Percentiles rank a stretch among this genome's conserved stretches.
Evolutionary conservation across 1,140 invertebrate species (phyloP).

Genomic region (Drosophila setifemur): DNA sequence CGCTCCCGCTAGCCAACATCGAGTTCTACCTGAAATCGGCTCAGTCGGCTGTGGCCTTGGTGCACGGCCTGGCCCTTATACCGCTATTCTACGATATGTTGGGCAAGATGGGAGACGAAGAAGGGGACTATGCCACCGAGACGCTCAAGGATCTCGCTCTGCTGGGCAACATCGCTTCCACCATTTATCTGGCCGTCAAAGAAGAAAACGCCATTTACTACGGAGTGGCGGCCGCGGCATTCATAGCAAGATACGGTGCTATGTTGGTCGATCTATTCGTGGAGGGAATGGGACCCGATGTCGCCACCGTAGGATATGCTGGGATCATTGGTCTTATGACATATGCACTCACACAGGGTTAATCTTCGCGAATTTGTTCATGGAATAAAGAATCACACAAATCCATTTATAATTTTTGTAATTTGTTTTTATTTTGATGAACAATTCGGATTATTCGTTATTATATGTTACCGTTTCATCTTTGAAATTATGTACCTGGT

Average conservation of each 20-base stretch:
- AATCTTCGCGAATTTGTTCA: too few species aligned
- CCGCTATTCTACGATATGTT: slow-evolving; percentile 57
- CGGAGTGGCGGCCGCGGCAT: slow-evolving; percentile 25
- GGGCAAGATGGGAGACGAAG: slow-evolving; percentile 49
- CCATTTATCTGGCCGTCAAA: slow-evolving; percentile 30
- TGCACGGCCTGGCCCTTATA: slow-evolving; percentile 52
- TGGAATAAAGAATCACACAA: too few species aligned
- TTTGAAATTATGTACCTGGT: slow-evolving; percentile 75
- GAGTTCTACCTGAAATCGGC: slow-evolving; percentile 43
- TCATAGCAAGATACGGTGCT: slow-evolving; percentile 30
- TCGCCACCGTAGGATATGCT: slow-evolving; percentile 29
- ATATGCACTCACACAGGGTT: slow-evolving; percentile 21
- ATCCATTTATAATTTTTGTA: too few species aligned
- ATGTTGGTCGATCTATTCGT: slow-evolving; percentile 5
- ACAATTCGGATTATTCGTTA: slow-evolving; percentile 64
- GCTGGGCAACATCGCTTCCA: slow-evolving; percentile 52
- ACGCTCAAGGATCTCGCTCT: slow-evolving; percentile 56
- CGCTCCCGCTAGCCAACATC: slow-evolving; percentile 51
- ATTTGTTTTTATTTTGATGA: too few species aligned
- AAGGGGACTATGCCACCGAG: slow-evolving; percentile 33
- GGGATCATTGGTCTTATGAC: slow-evolving; percentile 46
- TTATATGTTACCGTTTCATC: slow-evolving; percentile 71
- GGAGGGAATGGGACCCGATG: neutral
- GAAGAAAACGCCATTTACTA: slow-evolving; percentile 30
- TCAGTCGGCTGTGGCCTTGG: slow-evolving; percentile 13